These are phyloP conservation scores for Argopecten irradians DNA, from an alignment of 1,140 invertebrate genomes.

Conservation along the genomic window DNA sequence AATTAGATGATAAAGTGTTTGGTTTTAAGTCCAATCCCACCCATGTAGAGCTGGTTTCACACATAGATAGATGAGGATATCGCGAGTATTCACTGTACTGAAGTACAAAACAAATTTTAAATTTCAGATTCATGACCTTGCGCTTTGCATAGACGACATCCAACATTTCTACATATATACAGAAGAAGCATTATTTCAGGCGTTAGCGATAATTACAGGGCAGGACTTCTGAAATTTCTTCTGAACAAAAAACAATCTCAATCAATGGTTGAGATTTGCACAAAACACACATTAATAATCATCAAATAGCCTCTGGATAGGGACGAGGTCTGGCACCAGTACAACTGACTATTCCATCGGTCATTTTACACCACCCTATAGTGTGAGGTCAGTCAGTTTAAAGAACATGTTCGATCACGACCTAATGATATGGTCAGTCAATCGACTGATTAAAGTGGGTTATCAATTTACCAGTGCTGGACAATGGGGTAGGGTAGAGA, in stretches of 20 bases:
- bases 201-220: not conserved
- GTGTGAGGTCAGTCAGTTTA: slow-evolving; percentile 20
- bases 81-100: no score
- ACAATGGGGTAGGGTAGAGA: slow-evolving; percentile 14
- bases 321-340: not conserved
- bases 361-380: not conserved
- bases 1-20: not conserved
- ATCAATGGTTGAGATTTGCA: not conserved
- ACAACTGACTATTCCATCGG: not conserved
- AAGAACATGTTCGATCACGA: slow-evolving; percentile 9
- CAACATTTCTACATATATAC: not conserved
- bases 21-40: not conserved
- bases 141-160: not conserved
- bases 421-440: slow-evolving; percentile 14
- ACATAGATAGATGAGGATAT: not conserved
- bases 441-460: slow-evolving; percentile 1
- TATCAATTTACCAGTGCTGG: slow-evolving; percentile 3
- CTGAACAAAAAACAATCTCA: slow-evolving; percentile 16
- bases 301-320: not conserved
- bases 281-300: not conserved
- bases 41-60: not conserved
- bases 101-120: not conserved
- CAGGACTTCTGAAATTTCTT: not conserved
- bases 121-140: not conserved
- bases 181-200: not conserved